Evolutionary conservation across 2,888 invertebrate species (phyloP).

Genomic region (Ichneumoninae sp.): DNA sequence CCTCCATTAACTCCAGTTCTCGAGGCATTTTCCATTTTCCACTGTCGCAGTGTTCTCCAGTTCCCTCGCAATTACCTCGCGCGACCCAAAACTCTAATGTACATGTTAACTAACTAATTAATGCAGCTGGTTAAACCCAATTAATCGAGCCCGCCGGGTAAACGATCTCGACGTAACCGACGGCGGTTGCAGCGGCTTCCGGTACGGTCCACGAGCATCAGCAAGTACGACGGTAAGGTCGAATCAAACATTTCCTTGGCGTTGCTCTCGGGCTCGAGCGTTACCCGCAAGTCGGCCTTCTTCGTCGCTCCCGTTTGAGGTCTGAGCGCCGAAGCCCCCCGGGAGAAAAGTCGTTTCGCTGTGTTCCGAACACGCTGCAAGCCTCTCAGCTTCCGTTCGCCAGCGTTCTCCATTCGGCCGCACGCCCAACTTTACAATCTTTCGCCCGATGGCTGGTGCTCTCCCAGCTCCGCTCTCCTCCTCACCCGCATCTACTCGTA

Average conservation of each 20-base stretch:
- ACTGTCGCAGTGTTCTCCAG: not conserved
- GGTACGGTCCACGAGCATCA: not conserved
- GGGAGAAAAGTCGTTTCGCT: constrained; percentile 19
- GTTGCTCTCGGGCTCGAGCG: not conserved
- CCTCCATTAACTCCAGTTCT: not conserved
- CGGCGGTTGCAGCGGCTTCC: not conserved
- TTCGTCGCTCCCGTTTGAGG: constrained; percentile 29
- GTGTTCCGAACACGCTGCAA: constrained; percentile 14
- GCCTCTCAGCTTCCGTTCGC: constrained; percentile 27
- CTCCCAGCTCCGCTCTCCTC: not conserved
- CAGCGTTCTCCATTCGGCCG: constrained; percentile 45
- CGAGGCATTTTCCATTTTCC: not conserved
- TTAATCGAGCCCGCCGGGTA: constrained; percentile 18
- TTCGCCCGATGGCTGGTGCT: constrained; percentile 37
- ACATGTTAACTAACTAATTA: constrained; percentile 56
- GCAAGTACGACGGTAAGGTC: not conserved
- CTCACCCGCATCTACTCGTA: not conserved
- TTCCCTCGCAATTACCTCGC: constrained; percentile 12
- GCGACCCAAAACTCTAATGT: constrained; percentile 14
- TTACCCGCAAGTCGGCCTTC: constrained; percentile 25
- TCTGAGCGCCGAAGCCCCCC: constrained; percentile 14
- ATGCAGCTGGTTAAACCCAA: constrained; percentile 54
- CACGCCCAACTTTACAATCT: constrained; percentile 50
- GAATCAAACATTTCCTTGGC: constrained; percentile 36
- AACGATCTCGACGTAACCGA: constrained; percentile 40